A percentile compares a stretch with the other conserved stretches of the same genome.
phyloP scores from a whole-genome alignment of 2,797 vertebrate genomes.

The Okamejei kenojei region DNA sequence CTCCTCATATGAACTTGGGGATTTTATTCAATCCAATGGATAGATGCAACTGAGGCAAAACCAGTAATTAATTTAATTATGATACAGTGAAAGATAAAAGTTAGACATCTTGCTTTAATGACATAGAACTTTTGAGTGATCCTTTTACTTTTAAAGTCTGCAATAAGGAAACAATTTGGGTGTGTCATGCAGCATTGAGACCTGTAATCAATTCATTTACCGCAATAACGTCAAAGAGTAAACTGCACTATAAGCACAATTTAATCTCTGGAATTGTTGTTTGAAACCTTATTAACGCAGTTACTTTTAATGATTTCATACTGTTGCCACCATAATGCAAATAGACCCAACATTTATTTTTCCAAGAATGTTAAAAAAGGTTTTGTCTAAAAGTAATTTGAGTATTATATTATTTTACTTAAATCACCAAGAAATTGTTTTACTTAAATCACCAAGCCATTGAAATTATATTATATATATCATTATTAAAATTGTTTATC shows the following conservation, averaged over 20 bases:
- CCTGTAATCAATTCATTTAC: background rate
- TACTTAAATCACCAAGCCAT: background rate
- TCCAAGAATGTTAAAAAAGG: background rate
- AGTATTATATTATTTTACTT: background rate
- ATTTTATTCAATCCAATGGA: background rate
- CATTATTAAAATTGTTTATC: background rate
- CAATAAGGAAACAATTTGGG: background rate
- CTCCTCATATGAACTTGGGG: background rate
- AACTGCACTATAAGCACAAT: slow-evolving; percentile 33
- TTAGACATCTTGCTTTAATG: background rate
- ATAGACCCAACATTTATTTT: background rate
- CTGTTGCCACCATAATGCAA: slow-evolving; percentile 2
- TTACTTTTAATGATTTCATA: slow-evolving; percentile 33
- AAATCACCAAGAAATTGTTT: background rate
- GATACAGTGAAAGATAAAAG: background rate
- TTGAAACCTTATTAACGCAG: background rate
- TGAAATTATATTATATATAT: background rate
- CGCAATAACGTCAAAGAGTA: slow-evolving; percentile 24
- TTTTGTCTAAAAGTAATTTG: background rate
- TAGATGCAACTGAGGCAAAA: background rate
- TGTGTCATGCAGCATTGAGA: slow-evolving; percentile 37
- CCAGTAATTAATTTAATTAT: background rate
- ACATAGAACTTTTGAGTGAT: background rate
- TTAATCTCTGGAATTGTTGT: slow-evolving; percentile 22
- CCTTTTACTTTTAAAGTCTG: background rate